phyloP scores from a whole-genome alignment of 2,113 vertebrate genomes.

The Corythoichthys haematopterus region DNA sequence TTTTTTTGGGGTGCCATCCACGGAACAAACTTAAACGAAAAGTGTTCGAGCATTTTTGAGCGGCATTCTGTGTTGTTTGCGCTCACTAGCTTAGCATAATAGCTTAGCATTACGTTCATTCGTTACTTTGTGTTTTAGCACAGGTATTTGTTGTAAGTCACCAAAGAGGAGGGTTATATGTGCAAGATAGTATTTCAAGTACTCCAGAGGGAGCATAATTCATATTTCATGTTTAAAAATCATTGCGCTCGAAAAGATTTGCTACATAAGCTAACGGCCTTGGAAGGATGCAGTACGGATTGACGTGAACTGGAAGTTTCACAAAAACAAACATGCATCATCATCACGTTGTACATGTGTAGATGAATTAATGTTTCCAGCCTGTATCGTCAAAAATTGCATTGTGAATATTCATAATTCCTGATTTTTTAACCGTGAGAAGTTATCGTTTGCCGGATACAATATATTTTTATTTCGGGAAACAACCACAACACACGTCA shows the following conservation, averaged over 20 bases:
- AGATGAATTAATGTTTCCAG: not conserved
- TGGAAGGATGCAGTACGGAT: constrained; percentile 4
- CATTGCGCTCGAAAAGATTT: not conserved
- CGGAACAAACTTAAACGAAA: not conserved
- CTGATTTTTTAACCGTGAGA: not conserved
- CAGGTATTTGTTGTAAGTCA: not conserved
- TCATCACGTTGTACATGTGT: not conserved
- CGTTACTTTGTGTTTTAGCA: constrained; percentile 12
- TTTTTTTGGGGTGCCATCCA: not conserved
- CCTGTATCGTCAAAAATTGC: not conserved
- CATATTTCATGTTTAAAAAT: not conserved
- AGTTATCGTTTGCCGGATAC: not conserved
- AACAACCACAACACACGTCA: no score
- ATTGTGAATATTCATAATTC: not conserved
- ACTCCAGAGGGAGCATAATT: not conserved
- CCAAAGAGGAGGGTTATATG: fast-evolving
- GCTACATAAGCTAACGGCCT: constrained; percentile 48
- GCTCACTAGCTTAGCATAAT: constrained; percentile 17
- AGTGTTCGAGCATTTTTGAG: constrained; percentile 35
- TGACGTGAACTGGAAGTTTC: constrained; percentile 28
- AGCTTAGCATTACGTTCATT: constrained; percentile 25
- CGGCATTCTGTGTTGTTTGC: constrained; percentile 53
- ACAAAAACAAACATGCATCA: not conserved
- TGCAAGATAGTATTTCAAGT: no score
- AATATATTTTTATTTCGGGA: no score